Base-by-base conservation (phyloP, 2,113 vertebrate genomes). In the Zosterops japonicus region DNA sequence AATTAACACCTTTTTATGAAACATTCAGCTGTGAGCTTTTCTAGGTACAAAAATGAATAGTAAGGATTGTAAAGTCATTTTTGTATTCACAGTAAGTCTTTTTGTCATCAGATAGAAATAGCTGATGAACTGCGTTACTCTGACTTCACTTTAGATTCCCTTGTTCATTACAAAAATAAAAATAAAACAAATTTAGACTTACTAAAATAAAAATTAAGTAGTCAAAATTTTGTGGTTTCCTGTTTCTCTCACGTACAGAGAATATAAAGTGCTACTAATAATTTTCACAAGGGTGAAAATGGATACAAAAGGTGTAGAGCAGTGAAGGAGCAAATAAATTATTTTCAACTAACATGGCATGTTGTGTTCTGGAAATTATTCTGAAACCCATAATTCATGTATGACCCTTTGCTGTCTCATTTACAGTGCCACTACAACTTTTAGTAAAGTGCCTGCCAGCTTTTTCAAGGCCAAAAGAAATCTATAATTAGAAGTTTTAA, bases 361-460 rank as follows among this genome's bases (percentile, higher is more conserved):
- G 24, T 72, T 33, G 72, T 72, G 39, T 82, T 77, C 67, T 83
- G 49, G 27, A 94, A 89, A 76, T 83, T 71, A 61, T 94, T 95
- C 57, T 68, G 44, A 76, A 94, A 95, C 23, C 53, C 44, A 69
- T 90, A 90, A 93, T 91, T 95, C 42, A 78, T 59, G 24, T 84
- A 63, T 59, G 59, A 52, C 10, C n/a, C 35, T 55, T 87, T 90
- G 12, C 20, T 90, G 44, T 65, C 87, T 92, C 91, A 94, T 91
- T 95, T 93, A 87, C 41, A 59, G 18, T 36, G 41, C 39, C 29
- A 31, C 29, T 59, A 36, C 41, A 77, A 49, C 61, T 77, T 18
- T 11, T 53, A 68, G 15, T 71, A 84, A 92, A 71, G 46, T 49
- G 16, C 5, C 29, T 61, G 14, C 6, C 35, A 78, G 20, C 29